Conservation (phyloP, 2,797 vertebrate species). For the Gastrophryne carolinensis region DNA sequence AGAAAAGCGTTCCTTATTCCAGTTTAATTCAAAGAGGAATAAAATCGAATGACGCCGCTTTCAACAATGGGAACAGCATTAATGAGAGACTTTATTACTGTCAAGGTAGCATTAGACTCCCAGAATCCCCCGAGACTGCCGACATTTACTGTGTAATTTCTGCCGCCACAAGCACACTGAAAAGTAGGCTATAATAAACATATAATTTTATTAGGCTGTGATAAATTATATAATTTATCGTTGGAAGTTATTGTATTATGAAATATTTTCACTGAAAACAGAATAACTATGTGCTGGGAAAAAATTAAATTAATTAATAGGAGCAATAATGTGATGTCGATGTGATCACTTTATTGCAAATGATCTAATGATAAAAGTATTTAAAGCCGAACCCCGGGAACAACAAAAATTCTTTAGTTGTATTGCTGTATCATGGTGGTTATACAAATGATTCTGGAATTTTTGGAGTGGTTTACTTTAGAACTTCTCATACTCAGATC, state of each 20-base stretch:
- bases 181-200: background rate
- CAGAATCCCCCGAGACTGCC: background rate
- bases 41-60: background rate
- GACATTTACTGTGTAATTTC: background rate
- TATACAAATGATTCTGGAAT: too few species aligned
- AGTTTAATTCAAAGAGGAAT: background rate
- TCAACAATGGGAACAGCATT: background rate
- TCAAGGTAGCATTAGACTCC: background rate
- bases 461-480: too few species aligned
- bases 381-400: too few species aligned
- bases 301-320: background rate
- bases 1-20: background rate
- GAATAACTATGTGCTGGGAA: background rate
- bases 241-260: background rate
- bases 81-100: background rate
- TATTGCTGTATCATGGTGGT: too few species aligned
- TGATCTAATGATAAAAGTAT: too few species aligned
- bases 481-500: too few species aligned
- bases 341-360: too few species aligned
- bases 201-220: background rate
- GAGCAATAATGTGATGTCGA: background rate
- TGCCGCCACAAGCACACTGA: background rate
- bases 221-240: background rate
- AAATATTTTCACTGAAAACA: background rate
- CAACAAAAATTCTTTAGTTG: too few species aligned